A percentile compares a stretch with the other conserved stretches of the same genome.
phyloP scores from a whole-genome alignment of 64 coral and sea anemone genomes.

The Platygyra sinensis region DNA sequence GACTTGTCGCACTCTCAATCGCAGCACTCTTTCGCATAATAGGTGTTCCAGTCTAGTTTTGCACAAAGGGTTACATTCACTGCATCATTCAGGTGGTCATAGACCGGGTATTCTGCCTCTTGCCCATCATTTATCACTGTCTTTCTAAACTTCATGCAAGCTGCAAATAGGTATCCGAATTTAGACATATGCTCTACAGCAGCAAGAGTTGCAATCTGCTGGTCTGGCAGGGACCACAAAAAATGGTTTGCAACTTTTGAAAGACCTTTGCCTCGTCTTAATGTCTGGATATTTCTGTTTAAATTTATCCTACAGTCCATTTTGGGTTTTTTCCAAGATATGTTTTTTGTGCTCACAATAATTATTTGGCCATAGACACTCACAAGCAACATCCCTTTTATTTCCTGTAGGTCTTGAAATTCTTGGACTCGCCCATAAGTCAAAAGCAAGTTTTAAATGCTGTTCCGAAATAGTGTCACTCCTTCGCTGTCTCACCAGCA shows the following conservation, averaged over 20 bases:
- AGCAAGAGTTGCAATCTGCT: background rate
- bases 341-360: too few relatives aligned
- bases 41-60: too few relatives aligned
- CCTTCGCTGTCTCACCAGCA: background rate
- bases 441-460: constrained; percentile 16
- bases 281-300: too few relatives aligned
- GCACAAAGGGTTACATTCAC: too few relatives aligned
- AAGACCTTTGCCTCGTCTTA: too few relatives aligned
- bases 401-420: too few relatives aligned
- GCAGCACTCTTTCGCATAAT: background rate
- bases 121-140: background rate
- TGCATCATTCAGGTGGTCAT: constrained; percentile 13
- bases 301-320: too few relatives aligned
- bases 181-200: constrained; percentile 19
- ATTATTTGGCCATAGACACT: too few relatives aligned
- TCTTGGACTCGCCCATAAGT: constrained; percentile 30
- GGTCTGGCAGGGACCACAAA: too few relatives aligned
- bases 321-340: too few relatives aligned
- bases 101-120: background rate
- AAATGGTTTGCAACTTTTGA: too few relatives aligned
- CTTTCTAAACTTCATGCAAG: constrained; percentile 15
- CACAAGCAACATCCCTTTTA: too few relatives aligned
- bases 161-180: background rate
- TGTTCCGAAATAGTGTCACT: constrained; percentile 21
- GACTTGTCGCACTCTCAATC: background rate